Percentiles rank a stretch among this genome's conserved stretches.
These are phyloP conservation scores for Allobates femoralis DNA, from an alignment of 2,797 vertebrate genomes.

Conservation along the genomic window DNA sequence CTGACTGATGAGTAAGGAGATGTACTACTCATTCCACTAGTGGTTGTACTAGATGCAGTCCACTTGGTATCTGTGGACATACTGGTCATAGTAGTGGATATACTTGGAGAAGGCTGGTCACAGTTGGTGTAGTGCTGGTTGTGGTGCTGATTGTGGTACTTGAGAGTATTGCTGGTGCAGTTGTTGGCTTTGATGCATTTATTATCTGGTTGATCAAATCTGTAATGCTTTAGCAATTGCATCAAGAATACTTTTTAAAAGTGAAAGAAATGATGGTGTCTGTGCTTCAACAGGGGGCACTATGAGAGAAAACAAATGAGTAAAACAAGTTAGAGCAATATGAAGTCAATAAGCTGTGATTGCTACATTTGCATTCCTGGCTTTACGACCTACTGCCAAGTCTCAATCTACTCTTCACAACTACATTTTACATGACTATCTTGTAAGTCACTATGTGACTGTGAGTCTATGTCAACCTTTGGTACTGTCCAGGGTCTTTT, in stretches of 20 bases:
- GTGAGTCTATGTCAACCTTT: background rate
- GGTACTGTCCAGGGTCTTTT: background rate
- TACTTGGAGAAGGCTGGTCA: background rate
- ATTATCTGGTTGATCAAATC: background rate
- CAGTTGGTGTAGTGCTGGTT: background rate
- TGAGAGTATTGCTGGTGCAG: background rate
- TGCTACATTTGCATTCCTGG: no score
- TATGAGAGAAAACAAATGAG: conserved; percentile 3
- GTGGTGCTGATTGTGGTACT: background rate
- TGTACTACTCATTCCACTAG: background rate
- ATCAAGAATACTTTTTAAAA: background rate
- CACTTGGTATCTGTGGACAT: background rate
- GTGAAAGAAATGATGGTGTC: background rate
- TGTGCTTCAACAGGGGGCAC: conserved; percentile 44
- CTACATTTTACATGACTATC: no score
- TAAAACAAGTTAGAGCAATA: no score
- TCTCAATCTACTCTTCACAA: no score
- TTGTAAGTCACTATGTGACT: no score
- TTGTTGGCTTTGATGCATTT: background rate
- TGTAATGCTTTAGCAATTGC: background rate
- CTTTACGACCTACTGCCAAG: no score
- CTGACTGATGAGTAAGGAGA: background rate
- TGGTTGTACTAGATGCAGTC: background rate
- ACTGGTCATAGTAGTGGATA: background rate
- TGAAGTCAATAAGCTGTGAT: no score